Percentiles rank a stretch among this genome's conserved stretches.
phyloP scores from a whole-genome alignment of 2,888 invertebrate genomes.

The Diadromus collaris region DNA sequence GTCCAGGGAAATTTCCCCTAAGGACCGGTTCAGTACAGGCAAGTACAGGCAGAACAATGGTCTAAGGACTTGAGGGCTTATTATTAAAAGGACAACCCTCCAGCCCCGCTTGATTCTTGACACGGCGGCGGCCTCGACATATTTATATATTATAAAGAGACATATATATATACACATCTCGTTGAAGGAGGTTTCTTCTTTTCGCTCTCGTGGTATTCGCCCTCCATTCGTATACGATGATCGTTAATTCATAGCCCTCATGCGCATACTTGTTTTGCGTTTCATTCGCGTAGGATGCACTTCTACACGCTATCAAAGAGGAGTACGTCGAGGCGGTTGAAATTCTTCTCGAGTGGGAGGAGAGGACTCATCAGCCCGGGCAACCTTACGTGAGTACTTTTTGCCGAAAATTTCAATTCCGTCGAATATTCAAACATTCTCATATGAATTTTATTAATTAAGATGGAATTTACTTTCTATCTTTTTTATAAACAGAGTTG shows the following conservation, averaged over 20 bases:
- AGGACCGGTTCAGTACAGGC: no score
- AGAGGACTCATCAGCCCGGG: constrained; percentile 88
- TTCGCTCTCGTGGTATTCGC: constrained; percentile 1
- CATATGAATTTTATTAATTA: constrained; percentile 18
- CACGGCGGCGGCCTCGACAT: no score
- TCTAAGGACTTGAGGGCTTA: no score
- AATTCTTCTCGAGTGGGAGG: constrained; percentile 94
- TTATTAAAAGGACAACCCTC: no score
- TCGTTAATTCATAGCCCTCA: constrained; percentile 42
- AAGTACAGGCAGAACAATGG: no score
- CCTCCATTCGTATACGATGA: not conserved
- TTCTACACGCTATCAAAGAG: constrained; percentile 98
- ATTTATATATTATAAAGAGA: no score
- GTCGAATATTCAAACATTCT: not conserved
- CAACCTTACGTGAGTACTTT: constrained; percentile 87
- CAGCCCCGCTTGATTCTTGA: no score
- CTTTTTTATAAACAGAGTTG: constrained; percentile 85
- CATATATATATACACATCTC: no score
- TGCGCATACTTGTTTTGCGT: constrained; percentile 43
- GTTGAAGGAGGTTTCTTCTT: not conserved
- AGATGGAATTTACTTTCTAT: not conserved
- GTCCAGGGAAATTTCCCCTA: no score
- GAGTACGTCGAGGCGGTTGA: constrained; percentile 99
- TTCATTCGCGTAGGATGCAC: constrained; percentile 85
- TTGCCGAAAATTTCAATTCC: not conserved